Conservation (phyloP, 2,888 invertebrate species). For the Caenorhabditis japonica region DNA sequence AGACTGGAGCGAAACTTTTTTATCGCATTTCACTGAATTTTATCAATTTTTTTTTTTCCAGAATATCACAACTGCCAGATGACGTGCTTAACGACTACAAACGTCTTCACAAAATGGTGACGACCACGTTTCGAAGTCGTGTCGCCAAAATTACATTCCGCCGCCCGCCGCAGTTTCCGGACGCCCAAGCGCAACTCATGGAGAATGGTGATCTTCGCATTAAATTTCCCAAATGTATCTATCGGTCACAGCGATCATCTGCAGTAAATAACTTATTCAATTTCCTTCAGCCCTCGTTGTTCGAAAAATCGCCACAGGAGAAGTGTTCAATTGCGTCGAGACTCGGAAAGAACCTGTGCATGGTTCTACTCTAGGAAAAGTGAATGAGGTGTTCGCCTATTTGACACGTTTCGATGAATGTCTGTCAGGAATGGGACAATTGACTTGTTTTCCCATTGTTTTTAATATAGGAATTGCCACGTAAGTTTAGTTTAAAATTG, state of each 20-base stretch:
- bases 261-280: neutral
- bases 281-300: slow-evolving; percentile 47
- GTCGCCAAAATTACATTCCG: slow-evolving; percentile 40
- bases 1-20: too few species aligned
- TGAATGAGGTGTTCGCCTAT: slow-evolving; percentile 39
- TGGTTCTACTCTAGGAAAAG: slow-evolving; percentile 16
- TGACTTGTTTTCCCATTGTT: slow-evolving; percentile 30
- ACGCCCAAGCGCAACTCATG: slow-evolving; percentile 50
- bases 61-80: slow-evolving; percentile 23
- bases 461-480: slow-evolving; percentile 35
- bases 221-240: slow-evolving; percentile 25
- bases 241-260: too few species aligned
- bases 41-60: too few species aligned
- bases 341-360: slow-evolving; percentile 22
- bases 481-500: neutral
- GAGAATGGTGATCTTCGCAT: slow-evolving; percentile 59
- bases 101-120: slow-evolving; percentile 32
- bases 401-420: slow-evolving; percentile 30
- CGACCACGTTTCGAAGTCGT: slow-evolving; percentile 15
- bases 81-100: slow-evolving; percentile 39
- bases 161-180: slow-evolving; percentile 50
- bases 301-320: slow-evolving; percentile 40
- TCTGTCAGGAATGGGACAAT: slow-evolving; percentile 8
- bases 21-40: too few species aligned
- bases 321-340: slow-evolving; percentile 28